A percentile compares a stretch with the other conserved stretches of the same genome.
Conservation (phyloP, 2,797 vertebrate genomes). For the Gymnothorax reevesii region DNA sequence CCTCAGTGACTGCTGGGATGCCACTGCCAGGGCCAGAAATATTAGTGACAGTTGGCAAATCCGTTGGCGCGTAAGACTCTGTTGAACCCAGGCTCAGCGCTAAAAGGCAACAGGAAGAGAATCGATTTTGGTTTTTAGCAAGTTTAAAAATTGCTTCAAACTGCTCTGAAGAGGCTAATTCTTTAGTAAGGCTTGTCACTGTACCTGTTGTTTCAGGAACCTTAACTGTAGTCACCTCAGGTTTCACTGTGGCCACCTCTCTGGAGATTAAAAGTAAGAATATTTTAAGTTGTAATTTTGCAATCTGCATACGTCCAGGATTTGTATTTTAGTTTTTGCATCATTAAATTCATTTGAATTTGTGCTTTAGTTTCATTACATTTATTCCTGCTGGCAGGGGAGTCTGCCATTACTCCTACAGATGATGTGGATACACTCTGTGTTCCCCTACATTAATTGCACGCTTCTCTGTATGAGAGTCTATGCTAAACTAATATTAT, state of each 20-base stretch:
- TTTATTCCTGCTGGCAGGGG: background rate
- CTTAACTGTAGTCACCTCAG: slow-evolving; percentile 21
- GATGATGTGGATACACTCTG: background rate
- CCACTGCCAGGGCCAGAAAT: slow-evolving; percentile 55
- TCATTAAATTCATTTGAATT: background rate
- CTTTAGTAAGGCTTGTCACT: background rate
- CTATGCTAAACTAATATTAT: background rate
- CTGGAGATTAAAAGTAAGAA: slow-evolving; percentile 42
- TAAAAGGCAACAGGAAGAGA: background rate
- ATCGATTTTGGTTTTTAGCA: background rate
- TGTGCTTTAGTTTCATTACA: background rate
- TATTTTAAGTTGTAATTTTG: background rate
- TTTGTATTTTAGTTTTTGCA: background rate
- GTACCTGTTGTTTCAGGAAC: slow-evolving; percentile 51
- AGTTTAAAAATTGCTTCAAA: background rate
- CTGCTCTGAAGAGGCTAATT: background rate
- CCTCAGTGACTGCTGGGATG: slow-evolving; percentile 59
- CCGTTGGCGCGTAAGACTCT: background rate
- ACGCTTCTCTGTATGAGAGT: background rate
- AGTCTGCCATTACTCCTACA: background rate
- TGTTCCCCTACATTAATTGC: background rate
- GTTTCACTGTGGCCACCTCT: slow-evolving; percentile 21
- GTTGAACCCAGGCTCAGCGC: slow-evolving; percentile 14
- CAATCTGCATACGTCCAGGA: background rate
- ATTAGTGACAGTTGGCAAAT: slow-evolving; percentile 38